These are phyloP conservation scores for Cephus runcator DNA, from an alignment of 2,888 invertebrate genomes.

Conservation along the genomic window DNA sequence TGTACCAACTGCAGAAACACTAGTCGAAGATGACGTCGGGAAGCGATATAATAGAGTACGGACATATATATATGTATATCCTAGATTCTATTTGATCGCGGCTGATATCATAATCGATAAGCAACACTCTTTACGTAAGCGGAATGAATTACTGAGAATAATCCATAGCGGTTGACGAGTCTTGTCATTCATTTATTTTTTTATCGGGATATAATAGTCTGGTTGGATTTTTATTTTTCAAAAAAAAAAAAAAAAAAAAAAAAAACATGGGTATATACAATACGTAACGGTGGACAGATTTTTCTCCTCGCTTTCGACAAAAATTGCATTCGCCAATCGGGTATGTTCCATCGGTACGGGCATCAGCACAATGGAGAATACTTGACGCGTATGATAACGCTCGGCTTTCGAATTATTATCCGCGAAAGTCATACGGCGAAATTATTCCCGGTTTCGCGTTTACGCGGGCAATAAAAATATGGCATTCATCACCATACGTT, in stretches of 20 bases:
- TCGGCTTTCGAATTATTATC: slow-evolving; percentile 21
- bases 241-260: too few relatives aligned
- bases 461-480: slow-evolving; percentile 42
- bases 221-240: not conserved
- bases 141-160: not conserved
- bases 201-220: not conserved
- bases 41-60: not conserved
- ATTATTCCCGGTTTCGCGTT: slow-evolving; percentile 32
- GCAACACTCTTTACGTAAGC: not conserved
- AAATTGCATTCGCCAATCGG: not conserved
- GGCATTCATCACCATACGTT: slow-evolving; percentile 53
- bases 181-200: not conserved
- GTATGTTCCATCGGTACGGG: not conserved
- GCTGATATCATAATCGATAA: not conserved
- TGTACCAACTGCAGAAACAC: slow-evolving; percentile 21
- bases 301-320: not conserved
- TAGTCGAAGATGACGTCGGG: not conserved
- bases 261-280: too few relatives aligned
- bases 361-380: not conserved
- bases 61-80: too few relatives aligned
- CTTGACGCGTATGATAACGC: slow-evolving; percentile 26
- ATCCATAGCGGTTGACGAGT: too few relatives aligned
- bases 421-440: slow-evolving; percentile 10
- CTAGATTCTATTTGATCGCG: too few relatives aligned
- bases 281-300: not conserved